A percentile compares a stretch with the other conserved stretches of the same genome.
Evolutionary conservation across 2,888 invertebrate species (phyloP).

Genomic region (Calliopum simillimum): DNA sequence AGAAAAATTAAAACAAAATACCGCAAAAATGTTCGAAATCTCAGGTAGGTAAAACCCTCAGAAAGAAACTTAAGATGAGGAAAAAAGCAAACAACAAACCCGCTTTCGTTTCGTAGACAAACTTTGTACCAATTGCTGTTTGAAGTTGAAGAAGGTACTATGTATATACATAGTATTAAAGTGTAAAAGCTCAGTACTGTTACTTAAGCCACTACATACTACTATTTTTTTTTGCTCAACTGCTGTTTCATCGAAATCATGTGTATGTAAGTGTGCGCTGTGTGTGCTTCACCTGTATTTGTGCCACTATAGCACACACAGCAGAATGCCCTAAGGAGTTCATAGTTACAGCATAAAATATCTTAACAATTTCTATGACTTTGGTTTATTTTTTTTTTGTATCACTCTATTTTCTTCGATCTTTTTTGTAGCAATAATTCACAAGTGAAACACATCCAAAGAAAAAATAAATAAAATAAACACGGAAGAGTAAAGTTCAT

Average conservation of each 20-base stretch:
- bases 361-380: conserved; percentile 7
- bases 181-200: conserved; percentile 23
- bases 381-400: background rate
- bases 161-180: too few species aligned
- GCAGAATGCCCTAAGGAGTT: conserved; percentile 22
- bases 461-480: conserved; percentile 24
- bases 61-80: background rate
- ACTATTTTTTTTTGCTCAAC: conserved; percentile 2
- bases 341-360: conserved; percentile 22
- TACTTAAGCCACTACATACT: background rate
- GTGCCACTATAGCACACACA: background rate
- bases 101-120: background rate
- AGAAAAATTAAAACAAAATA: background rate
- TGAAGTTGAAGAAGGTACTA: conserved; percentile 20
- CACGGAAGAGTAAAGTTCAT: conserved; percentile 24
- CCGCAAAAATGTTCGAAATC: conserved; percentile 16
- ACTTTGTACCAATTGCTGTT: background rate
- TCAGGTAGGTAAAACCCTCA: background rate
- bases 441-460: conserved; percentile 28
- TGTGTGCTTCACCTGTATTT: background rate
- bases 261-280: background rate
- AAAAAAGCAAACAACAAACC: background rate
- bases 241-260: background rate
- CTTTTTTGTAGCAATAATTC: conserved; percentile 27
- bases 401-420: background rate